phyloP scores from a whole-genome alignment of 2,797 vertebrate genomes.

The Apogon talboti region DNA sequence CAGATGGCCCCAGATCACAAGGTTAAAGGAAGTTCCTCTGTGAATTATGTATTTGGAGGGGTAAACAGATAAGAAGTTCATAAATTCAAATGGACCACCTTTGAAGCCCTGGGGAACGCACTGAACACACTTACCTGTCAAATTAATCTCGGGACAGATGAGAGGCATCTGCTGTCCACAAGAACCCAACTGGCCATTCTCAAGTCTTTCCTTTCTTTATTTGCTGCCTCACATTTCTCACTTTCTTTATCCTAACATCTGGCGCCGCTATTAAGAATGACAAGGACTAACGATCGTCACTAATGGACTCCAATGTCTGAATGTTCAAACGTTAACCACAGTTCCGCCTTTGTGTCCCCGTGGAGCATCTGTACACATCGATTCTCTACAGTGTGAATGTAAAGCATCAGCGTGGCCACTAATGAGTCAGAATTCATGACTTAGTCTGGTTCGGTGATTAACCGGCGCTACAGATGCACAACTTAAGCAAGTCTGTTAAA shows the following conservation, averaged over 20 bases:
- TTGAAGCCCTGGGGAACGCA: slow-evolving; percentile 53
- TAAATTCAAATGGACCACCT: slow-evolving; percentile 61
- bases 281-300: slow-evolving; percentile 35
- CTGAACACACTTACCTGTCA: slow-evolving; percentile 60
- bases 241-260: slow-evolving; percentile 64
- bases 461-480: slow-evolving; percentile 39
- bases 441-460: slow-evolving; percentile 48
- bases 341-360: slow-evolving; percentile 22
- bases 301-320: slow-evolving; percentile 40
- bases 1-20: slow-evolving; percentile 47
- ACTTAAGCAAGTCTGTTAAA: slow-evolving; percentile 47
- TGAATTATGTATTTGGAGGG: slow-evolving; percentile 59
- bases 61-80: slow-evolving; percentile 71
- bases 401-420: slow-evolving; percentile 33
- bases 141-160: slow-evolving; percentile 61
- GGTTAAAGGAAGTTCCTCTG: slow-evolving; percentile 52
- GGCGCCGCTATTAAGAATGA: slow-evolving; percentile 29
- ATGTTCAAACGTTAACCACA: slow-evolving; percentile 57
- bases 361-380: slow-evolving; percentile 47
- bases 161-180: slow-evolving; percentile 61
- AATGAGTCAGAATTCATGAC: slow-evolving; percentile 62
- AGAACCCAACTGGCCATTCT: slow-evolving; percentile 41
- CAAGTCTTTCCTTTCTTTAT: slow-evolving; percentile 30
- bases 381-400: slow-evolving; percentile 40
- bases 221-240: slow-evolving; percentile 19